phyloP scores from a whole-genome alignment of 2,888 invertebrate species.

The Patella pellucida region DNA sequence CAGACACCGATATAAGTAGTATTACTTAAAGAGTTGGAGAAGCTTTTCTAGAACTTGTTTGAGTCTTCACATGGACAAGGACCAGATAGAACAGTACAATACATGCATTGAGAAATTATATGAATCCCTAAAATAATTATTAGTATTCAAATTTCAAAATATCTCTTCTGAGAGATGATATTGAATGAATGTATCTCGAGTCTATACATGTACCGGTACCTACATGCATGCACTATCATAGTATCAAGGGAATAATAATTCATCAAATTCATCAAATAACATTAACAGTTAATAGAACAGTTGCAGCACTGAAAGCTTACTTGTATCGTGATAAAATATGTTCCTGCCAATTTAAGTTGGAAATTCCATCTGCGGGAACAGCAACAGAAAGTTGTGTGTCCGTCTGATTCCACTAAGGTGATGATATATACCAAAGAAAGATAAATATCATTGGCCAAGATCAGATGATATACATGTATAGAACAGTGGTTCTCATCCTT shows the following conservation, averaged over 20 bases:
- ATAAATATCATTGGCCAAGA: no score
- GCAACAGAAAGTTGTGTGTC: neutral
- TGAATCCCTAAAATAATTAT: neutral
- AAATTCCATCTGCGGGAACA: neutral
- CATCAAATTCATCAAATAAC: constrained; percentile 9
- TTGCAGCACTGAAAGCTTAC: neutral
- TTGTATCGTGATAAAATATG: neutral
- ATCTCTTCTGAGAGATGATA: constrained; percentile 43
- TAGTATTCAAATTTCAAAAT: no score
- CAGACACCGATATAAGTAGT: neutral
- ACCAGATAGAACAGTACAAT: neutral
- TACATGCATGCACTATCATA: no score
- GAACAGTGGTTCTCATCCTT: no score
- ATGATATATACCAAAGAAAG: no score
- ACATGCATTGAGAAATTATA: constrained; percentile 32
- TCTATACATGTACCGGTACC: constrained; percentile 27
- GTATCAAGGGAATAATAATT: constrained; percentile 9
- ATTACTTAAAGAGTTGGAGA: neutral
- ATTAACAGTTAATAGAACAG: neutral
- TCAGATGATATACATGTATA: no score
- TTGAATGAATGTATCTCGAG: constrained; percentile 37
- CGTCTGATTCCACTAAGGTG: no score
- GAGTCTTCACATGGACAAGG: neutral
- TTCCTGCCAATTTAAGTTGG: neutral
- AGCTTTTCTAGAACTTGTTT: neutral